A percentile compares a stretch with the other conserved stretches of the same genome.
Evolutionary conservation across 1,140 invertebrate genomes (phyloP).

Genomic region (Parapsyche elsis): DNA sequence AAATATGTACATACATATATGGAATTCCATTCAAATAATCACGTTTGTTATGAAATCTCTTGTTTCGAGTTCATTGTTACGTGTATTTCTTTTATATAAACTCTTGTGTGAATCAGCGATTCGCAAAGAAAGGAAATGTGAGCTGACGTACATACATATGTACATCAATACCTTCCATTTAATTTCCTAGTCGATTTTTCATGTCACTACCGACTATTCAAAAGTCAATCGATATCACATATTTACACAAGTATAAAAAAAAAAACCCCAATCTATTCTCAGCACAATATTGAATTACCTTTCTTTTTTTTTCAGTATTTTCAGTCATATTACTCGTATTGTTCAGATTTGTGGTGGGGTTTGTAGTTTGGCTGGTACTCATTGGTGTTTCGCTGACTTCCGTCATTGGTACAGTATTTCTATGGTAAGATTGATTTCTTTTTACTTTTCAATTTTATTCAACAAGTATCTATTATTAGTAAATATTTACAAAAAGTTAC

Average conservation of each 20-base stretch:
- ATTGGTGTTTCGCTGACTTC: conserved; percentile 70
- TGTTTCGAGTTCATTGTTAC: neutral
- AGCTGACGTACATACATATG: too few species aligned
- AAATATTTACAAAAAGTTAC: too few species aligned
- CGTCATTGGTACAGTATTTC: conserved; percentile 70
- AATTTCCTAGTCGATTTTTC: conserved; percentile 2
- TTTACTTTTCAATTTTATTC: neutral
- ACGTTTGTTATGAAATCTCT: neutral
- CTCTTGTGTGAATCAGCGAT: neutral
- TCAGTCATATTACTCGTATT: conserved; percentile 72
- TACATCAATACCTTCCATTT: neutral
- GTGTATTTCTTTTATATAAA: neutral
- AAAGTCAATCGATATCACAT: neutral
- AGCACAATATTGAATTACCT: neutral
- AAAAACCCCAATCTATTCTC: conserved; percentile 16
- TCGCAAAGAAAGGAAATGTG: neutral
- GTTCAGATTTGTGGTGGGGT: conserved; percentile 72
- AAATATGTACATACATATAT: neutral
- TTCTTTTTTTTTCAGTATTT: conserved; percentile 65
- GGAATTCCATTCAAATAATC: neutral
- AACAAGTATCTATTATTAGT: neutral
- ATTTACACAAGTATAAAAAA: conserved; percentile 5
- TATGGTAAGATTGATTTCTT: conserved; percentile 73
- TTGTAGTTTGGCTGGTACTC: conserved; percentile 78
- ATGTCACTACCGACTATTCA: neutral